A percentile compares a stretch with the other conserved stretches of the same genome.
phyloP scores from a whole-genome alignment of 2,113 vertebrate species.

The Danio rerio region GRCz12tu NC_133193.1:4496501-4497000 shows the following conservation, averaged over 20 bases:
- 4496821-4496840: neutral
- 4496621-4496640: no score
- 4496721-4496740: neutral
- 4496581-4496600: no score
- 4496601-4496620: no score
- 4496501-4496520: no score
- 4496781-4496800: neutral
- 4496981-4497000: neutral
- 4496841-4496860: neutral
- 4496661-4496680: neutral
- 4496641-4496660: neutral
- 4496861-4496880: neutral
- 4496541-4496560: no score
- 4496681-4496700: neutral
- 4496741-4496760: neutral
- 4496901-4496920: neutral
- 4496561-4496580: no score
- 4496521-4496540: no score
- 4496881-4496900: neutral
- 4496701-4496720: neutral
- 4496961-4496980: neutral
- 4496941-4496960: neutral
- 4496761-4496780: neutral
- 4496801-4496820: slow-evolving; percentile 30
- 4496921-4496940: neutral